Base-by-base conservation (phyloP, 1,140 invertebrate genomes). In the Drosophila quadrilineata region DNA sequence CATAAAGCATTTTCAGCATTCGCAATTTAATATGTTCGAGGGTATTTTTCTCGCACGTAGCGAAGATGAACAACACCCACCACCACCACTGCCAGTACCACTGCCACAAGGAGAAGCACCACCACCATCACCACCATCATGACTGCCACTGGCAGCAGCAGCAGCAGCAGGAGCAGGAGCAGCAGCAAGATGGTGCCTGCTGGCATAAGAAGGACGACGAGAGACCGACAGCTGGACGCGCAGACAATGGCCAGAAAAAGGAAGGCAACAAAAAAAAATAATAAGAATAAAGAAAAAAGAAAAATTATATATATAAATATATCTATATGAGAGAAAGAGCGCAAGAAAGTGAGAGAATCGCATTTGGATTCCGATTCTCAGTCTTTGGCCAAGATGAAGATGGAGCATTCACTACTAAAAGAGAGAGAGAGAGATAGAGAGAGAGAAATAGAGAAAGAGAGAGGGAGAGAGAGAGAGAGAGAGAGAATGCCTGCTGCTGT, bases 1-100 rank as follows among this genome's bases (percentile, higher is more conserved):
- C 86, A 88, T 88, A 88, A 88, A 88, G 86, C 87, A 88, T 88
- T 88, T 88, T 84, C 87, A 88, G 71, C 76, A 84, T 85, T 87
- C 87, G 76, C 87, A 88, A 88, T 88, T 88, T 88, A 88, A 88
- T 88, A 88, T 84, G 75, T 84, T 87, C 71, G 77, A 84, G 84
- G 77, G 84, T 84, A 75, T 87, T 87, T 87, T 85, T 72, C 79
- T 85, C 71, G 74, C 79, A 85, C 79, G 79, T 85, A 85, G 60
- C 77, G 53, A 84, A 82, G 77, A 84, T 70, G 77, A 84, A 84
- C 72, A 82, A 62, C 68, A 63, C 50, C 69, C 66, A 58, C 50
- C 69, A 52, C 69, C 56, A 48, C 10, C 43, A 29, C n/a, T 28
- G 40, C 36, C 63, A 60, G 14, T 59, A 57, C n/a, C 60, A 60